phyloP scores from a whole-genome alignment of 2,888 invertebrate genomes.

The Agrotis puta region DNA sequence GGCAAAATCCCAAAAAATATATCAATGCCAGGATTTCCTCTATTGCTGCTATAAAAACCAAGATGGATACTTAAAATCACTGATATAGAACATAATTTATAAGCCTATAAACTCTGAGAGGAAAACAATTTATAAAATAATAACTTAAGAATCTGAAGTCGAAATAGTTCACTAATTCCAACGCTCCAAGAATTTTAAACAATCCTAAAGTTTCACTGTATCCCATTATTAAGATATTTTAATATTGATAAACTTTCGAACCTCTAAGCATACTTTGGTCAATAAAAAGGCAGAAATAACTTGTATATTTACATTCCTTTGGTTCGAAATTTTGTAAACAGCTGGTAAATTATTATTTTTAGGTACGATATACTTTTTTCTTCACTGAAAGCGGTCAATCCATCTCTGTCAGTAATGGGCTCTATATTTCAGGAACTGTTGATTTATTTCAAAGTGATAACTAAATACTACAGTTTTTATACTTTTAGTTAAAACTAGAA shows the following conservation, averaged over 20 bases:
- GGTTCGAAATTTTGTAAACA: conserved; percentile 9
- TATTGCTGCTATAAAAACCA: conserved; percentile 18
- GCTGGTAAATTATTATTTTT: conserved; percentile 28
- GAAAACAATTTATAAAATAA: conserved; percentile 18
- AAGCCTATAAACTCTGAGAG: neutral
- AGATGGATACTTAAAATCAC: conserved; percentile 18
- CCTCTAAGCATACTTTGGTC: conserved; percentile 34
- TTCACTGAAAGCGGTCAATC: conserved; percentile 14
- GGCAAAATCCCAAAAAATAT: conserved; percentile 28
- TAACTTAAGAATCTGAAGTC: conserved; percentile 20
- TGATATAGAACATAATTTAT: conserved; percentile 25
- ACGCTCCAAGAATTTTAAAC: conserved; percentile 33
- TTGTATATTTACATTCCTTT: conserved; percentile 13
- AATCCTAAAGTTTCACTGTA: conserved; percentile 41
- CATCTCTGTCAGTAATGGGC: conserved; percentile 37
- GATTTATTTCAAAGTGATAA: conserved; percentile 13
- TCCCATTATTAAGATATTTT: conserved; percentile 43
- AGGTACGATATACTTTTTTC: conserved; percentile 23
- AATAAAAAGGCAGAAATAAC: conserved; percentile 24
- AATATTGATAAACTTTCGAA: conserved; percentile 51
- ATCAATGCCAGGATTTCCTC: conserved; percentile 34
- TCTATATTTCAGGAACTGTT: conserved; percentile 29
- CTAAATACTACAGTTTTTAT: conserved; percentile 4
- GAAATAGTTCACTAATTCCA: conserved; percentile 44
- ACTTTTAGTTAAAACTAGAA: neutral